Evolutionary conservation across 2,888 invertebrate genomes (phyloP), one percentile per base, ranked within the genome.

Genomic region (Cataglyphis rosenhaueri): DNA sequence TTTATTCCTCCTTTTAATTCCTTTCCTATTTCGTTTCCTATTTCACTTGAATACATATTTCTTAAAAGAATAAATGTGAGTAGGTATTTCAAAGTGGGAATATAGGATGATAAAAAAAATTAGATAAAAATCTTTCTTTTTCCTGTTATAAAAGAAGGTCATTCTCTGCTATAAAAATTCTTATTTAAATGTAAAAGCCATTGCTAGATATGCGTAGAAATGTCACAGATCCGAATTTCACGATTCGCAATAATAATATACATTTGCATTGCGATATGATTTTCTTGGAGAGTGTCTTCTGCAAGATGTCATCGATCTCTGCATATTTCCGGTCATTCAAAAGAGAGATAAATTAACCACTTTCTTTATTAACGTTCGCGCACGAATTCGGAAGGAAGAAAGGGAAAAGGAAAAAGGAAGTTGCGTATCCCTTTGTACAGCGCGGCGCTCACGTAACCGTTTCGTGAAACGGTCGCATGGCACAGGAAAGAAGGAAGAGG

Each of bases 381-480:
- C 74, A 75, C 59, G 78, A 79, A 79, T 83, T 76, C 41, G 71
- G 81, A 74, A 75, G 75, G 55, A 52, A 75, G 75, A 65, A 44
- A 41, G 48, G 25, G 21, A 62, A 29, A 82, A 61, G 35, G 38
- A 55, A 76, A 78, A 62, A 83, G 62, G 71, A 73, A 78, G 55
- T 44, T 64, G 74, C 66, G 44, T 68, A 68, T 84, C 73, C 68
- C 62, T 83, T 79, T 84, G 78, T 83, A 73, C 64, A 38, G 32
- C 25, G 66, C 75, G 38, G 41, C 44, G 84, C 84, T 64, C 76
- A 48, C 70, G 65, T 81, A 88, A 88, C 86, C 86, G 84, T 86
- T 86, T 73, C 73, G 65, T 68, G 78, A 86, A 87, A 87, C 86
- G 85, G 81, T 85, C 85, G 71, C 84, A 85, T 66, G 64, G 29